Base-by-base conservation (phyloP, 2,113 vertebrate genomes). In the Protobothrops mucrosquamatus region DNA sequence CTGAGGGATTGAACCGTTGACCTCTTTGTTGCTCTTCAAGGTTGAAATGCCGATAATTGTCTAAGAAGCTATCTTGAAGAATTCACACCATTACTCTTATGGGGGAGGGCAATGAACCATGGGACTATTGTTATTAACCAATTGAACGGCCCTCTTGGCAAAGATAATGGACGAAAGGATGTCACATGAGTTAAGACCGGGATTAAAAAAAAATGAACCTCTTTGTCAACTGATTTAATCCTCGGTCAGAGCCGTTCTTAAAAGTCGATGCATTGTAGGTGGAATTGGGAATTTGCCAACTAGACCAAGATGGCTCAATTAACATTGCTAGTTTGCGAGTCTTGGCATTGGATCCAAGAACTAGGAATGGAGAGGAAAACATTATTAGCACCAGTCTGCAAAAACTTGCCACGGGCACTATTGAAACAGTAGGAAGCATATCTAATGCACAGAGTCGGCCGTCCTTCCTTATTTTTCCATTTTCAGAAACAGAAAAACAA, bases 71-170 rank as follows among this genome's bases (percentile, higher is more conserved):
- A 57, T 81, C 23, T 55, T 6, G 81, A 52, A 87, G 6, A 85
- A 92, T 94, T 95, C 69, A 88, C 20, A 46, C 6, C 89, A 93
- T 15, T 59, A 48, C 91, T 29, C 55, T 94, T 39, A 4, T 90
- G 22, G 1, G 1, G 88, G 93, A 15, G 1, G 91, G 24, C 14
- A 59, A 85, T 22, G 55, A 24, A 52, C 54, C 22, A 7, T 94
- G 87, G 91, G 29, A 74, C 87, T 20, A 91, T 74, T 87, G 8
- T 90, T 94, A n/a, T 85, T 94, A 93, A 59, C 8, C 23, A 88
- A 26, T 94, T 95, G 92, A 93, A 94, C 93, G 20, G 51, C 52
- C 59, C 1, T 93, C 6, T 89, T 93, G 89, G 29, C 61, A 95
- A 95, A 89, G 39, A 69, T 81, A 92, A 81, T 90, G 11, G 48